Conservation (phyloP, 2,888 invertebrate genomes). For the Tenthredo amoena region DNA sequence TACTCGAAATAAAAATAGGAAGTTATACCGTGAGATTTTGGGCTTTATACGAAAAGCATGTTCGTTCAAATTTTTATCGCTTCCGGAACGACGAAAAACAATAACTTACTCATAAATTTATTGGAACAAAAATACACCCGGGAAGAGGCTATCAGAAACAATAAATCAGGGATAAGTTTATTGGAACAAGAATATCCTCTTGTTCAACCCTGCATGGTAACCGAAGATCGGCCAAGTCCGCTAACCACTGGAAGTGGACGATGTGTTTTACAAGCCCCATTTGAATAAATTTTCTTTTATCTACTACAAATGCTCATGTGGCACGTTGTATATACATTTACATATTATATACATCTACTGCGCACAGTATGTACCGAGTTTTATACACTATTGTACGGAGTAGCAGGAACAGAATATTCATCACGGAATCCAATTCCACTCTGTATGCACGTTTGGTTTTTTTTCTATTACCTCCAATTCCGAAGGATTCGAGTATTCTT, state of each 20-base stretch:
- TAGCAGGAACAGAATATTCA: not conserved
- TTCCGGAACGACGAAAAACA: not conserved
- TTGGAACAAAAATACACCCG: not conserved
- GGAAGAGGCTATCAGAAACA: constrained; percentile 24
- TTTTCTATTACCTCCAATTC: not conserved
- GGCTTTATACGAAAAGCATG: not conserved
- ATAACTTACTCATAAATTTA: constrained; percentile 2
- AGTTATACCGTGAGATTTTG: not conserved
- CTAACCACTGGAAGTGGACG: not conserved
- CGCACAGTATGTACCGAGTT: not conserved
- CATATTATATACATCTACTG: not conserved
- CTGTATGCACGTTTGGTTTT: not conserved
- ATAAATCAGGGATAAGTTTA: constrained; percentile 22
- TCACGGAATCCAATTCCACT: constrained; percentile 2
- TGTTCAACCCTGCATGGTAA: not conserved
- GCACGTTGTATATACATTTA: not conserved
- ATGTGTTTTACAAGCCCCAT: constrained; percentile 18
- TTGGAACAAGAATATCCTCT: constrained; percentile 1
- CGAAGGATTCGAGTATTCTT: not conserved
- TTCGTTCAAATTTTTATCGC: not conserved
- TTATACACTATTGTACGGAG: not conserved
- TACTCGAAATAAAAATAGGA: not conserved
- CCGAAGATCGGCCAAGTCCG: not conserved
- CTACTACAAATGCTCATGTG: not conserved
- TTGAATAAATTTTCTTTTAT: constrained; percentile 18